Evolutionary conservation across 2,888 invertebrate species (phyloP).

Genomic region (Esperia sulphurella): DNA sequence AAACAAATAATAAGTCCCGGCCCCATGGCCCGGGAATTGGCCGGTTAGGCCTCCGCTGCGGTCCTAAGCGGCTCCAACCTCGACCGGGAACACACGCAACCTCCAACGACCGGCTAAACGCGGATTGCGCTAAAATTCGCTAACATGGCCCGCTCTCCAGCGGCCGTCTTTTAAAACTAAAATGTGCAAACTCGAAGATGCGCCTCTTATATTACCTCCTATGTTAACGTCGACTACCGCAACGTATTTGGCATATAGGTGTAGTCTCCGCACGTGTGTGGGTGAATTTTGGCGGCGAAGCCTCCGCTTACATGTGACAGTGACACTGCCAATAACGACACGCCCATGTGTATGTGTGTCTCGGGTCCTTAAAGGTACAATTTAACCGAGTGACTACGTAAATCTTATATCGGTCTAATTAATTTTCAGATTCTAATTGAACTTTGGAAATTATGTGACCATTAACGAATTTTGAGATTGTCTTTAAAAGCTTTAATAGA

Average conservation of each 20-base stretch:
- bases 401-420: slow-evolving; percentile 24
- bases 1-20: slow-evolving; percentile 60
- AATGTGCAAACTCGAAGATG: slow-evolving; percentile 77
- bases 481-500: background rate
- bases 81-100: slow-evolving; percentile 8
- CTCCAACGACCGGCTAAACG: slow-evolving; percentile 38
- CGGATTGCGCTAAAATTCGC: slow-evolving; percentile 53
- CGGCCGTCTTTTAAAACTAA: slow-evolving; percentile 71
- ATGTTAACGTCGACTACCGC: slow-evolving; percentile 73
- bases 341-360: slow-evolving; percentile 23
- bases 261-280: slow-evolving; percentile 45
- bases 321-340: slow-evolving; percentile 15
- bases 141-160: slow-evolving; percentile 67
- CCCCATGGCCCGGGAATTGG: slow-evolving; percentile 68
- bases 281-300: slow-evolving; percentile 56
- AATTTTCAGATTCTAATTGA: background rate
- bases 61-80: slow-evolving; percentile 40
- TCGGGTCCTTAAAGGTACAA: slow-evolving; percentile 38
- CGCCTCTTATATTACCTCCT: slow-evolving; percentile 78
- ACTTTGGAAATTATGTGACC: background rate
- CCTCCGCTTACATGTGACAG: slow-evolving; percentile 32
- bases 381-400: slow-evolving; percentile 24
- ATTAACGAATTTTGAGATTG: background rate
- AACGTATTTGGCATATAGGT: slow-evolving; percentile 72
- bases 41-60: slow-evolving; percentile 28